These are phyloP conservation scores for Cheiracanthium punctorium DNA, from an alignment of 2,888 invertebrate species.

Conservation along the genomic window DNA sequence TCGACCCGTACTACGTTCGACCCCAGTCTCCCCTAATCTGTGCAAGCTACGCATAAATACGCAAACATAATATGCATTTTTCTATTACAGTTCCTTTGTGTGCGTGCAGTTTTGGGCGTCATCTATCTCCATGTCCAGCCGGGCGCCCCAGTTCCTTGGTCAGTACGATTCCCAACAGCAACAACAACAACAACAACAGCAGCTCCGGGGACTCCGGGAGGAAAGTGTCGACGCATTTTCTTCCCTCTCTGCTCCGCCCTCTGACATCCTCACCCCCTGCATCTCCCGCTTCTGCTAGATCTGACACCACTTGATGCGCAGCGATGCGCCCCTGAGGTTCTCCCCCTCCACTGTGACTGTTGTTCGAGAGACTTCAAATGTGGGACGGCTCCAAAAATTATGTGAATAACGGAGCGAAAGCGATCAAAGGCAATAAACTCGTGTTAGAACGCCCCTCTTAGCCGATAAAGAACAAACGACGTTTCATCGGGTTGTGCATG, in stretches of 20 bases:
- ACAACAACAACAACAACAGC: slow-evolving; percentile 10
- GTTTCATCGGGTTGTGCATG: too few relatives aligned
- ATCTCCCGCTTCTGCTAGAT: slow-evolving; percentile 19
- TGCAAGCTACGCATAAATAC: neutral
- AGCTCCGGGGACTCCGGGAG: slow-evolving; percentile 23
- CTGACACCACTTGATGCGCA: slow-evolving; percentile 25
- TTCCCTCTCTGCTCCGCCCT: slow-evolving; percentile 41
- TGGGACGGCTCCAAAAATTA: too few relatives aligned
- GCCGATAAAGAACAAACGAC: too few relatives aligned
- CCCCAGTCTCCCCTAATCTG: too few relatives aligned
- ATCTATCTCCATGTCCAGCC: slow-evolving; percentile 47
- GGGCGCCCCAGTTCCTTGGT: slow-evolving; percentile 5
- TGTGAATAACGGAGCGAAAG: too few relatives aligned
- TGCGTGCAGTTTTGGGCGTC: slow-evolving; percentile 61
- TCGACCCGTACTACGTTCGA: too few relatives aligned
- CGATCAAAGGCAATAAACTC: too few relatives aligned
- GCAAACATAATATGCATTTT: neutral
- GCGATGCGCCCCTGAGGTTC: too few relatives aligned
- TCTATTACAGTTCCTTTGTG: slow-evolving; percentile 56
- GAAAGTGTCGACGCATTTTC: slow-evolving; percentile 46
- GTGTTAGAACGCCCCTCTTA: too few relatives aligned
- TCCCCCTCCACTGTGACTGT: too few relatives aligned
- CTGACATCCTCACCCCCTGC: slow-evolving; percentile 25
- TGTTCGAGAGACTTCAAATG: too few relatives aligned
- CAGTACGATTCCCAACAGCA: slow-evolving; percentile 6